These are phyloP conservation scores for Vulpes vulpes DNA, from an alignment of 2,113 vertebrate genomes.

Conservation along the genomic window DNA sequence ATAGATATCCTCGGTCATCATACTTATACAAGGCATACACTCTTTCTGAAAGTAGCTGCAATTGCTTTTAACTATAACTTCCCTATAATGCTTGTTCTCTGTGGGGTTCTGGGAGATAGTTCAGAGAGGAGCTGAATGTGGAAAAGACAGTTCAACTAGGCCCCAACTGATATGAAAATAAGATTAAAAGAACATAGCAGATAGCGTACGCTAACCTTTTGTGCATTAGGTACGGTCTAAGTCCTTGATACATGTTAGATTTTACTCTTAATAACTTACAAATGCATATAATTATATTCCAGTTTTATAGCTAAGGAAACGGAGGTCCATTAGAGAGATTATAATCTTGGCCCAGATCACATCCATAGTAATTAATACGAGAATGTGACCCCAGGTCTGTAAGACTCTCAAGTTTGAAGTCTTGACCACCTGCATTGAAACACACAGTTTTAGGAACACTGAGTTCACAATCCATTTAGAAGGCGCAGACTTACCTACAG, in stretches of 20 bases:
- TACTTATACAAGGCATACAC: not conserved
- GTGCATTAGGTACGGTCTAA: not conserved
- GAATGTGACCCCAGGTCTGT: not conserved
- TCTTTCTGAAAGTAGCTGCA: not conserved
- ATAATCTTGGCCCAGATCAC: not conserved
- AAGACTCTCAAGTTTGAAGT: not conserved
- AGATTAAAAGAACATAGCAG: not conserved
- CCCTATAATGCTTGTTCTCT: not conserved
- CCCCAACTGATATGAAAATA: not conserved
- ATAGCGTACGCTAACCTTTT: not conserved
- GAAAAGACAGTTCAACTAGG: not conserved
- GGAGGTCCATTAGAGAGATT: not conserved
- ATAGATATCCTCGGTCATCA: not conserved
- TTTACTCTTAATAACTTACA: not conserved
- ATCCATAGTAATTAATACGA: not conserved
- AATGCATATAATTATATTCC: not conserved
- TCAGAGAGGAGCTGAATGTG: not conserved
- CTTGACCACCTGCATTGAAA: not conserved
- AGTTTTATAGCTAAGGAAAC: not conserved
- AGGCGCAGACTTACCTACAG: not conserved
- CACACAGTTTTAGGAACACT: not conserved
- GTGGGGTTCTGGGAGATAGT: not conserved
- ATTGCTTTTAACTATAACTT: slow-evolving; percentile 27
- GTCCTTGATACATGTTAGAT: not conserved
- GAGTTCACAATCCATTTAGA: not conserved